Evolutionary conservation across 2,888 invertebrate species (phyloP).

Genomic region (Drosophila cognata): DNA sequence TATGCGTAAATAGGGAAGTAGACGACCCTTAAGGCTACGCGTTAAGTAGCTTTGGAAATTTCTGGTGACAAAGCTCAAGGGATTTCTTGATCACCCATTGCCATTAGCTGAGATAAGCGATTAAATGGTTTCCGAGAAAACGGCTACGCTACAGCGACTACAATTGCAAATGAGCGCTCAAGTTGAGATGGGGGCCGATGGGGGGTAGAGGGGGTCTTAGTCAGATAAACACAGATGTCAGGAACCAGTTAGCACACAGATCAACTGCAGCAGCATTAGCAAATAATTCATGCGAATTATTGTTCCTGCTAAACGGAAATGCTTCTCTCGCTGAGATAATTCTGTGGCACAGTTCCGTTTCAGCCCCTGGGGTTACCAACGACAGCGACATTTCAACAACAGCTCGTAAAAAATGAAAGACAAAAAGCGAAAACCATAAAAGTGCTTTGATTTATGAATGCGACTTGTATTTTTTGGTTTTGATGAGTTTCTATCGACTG

Average conservation of each 20-base stretch:
- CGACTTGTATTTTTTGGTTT: slow-evolving; percentile 55
- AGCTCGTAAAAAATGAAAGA: slow-evolving; percentile 10
- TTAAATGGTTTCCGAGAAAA: slow-evolving; percentile 45
- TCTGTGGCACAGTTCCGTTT: slow-evolving; percentile 42
- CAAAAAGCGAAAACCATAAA: slow-evolving; percentile 7
- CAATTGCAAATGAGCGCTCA: slow-evolving; percentile 19
- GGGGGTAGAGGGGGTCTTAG: slow-evolving; percentile 39
- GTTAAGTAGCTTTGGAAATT: slow-evolving; percentile 41
- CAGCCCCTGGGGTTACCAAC: slow-evolving; percentile 19
- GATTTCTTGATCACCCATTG: slow-evolving; percentile 16
- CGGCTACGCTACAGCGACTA: slow-evolving; percentile 6
- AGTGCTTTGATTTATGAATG: slow-evolving; percentile 55
- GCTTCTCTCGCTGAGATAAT: slow-evolving; percentile 49
- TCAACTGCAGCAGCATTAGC: slow-evolving; percentile 6
- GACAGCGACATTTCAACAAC: slow-evolving; percentile 39
- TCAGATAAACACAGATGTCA: slow-evolving; percentile 44
- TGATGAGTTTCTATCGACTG: slow-evolving; percentile 55
- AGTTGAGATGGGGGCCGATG: not conserved
- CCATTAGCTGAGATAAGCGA: slow-evolving; percentile 27
- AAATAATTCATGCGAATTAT: slow-evolving; percentile 51
- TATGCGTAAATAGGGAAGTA: slow-evolving; percentile 54
- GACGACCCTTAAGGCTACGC: slow-evolving; percentile 49
- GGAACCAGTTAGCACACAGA: slow-evolving; percentile 46
- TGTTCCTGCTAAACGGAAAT: slow-evolving; percentile 70
- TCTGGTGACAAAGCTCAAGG: slow-evolving; percentile 57